Evolutionary conservation across 1,140 invertebrate species (phyloP), one percentile per base, ranked within the genome.

Genomic region (Eurytemora carolleeae): DNA sequence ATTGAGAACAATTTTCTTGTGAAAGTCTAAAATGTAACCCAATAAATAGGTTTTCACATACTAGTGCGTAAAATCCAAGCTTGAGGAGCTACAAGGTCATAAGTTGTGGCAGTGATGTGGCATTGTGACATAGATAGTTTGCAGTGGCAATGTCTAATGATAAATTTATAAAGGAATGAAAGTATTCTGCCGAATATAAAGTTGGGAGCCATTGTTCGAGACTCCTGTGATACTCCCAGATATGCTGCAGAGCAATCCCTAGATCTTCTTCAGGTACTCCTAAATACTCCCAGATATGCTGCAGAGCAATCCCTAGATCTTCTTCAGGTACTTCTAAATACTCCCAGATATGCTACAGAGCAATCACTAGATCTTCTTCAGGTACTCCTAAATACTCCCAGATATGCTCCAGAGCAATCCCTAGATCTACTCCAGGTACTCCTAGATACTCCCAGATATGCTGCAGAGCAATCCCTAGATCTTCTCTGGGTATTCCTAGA

Each of bases 301-400:
- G 67, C 78, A 17, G 74, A 78, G 52, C 76, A 76, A 63, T 70
- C 76, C 0, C 67, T 79, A 18, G 70, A 76, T 63, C 78, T 79
- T 63, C 71, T 79, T 12, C 78, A 78, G 72, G 77, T 63, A 53
- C n/a, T n/a, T n/a, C n/a, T n/a, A n/a, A n/a, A 78, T 63, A 75
- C 74, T 58, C 70, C 73, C 0, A 67, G 66, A 18, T 70, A 77
- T 59, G 77, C 77, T 2, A 67, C 78, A 17, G 74, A 78, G 52
- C 76, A 76, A 63, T 70, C 76, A 0, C 67, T 79, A 18, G 70
- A 76, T 63, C 78, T 79, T 63, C 71, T 79, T 12, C 78, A 78
- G 72, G 77, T 63, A 53, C n/a, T n/a, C n/a, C n/a, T n/a, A n/a
- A n/a, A 78, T 63, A 75, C 74, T 58, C 70, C 73, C 0, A 67